Evolutionary conservation across 2,797 vertebrate species (phyloP), one percentile per base, ranked within the genome.

Genomic region (Anableps anableps): DNA sequence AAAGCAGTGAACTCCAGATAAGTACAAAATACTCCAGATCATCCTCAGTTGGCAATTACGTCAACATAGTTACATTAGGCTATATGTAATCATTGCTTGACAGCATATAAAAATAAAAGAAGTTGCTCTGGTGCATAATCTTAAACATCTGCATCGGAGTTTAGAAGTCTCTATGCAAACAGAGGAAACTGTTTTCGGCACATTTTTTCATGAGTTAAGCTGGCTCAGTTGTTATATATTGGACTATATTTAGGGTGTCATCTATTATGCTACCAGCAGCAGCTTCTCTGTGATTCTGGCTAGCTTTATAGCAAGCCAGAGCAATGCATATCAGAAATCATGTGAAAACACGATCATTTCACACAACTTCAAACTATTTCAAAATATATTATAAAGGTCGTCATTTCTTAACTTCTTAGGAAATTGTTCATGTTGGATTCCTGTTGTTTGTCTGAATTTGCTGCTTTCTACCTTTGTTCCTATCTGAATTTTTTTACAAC

Each of bases 71-170:
- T 94, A 92, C 83, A 93, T 89, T 88, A 93, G 86, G 88, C 79
- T 92, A 87, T 90, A 89, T 86, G 91, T 92, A 87, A 82, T 93
- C 89, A 86, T 94, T 93, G 92, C 91, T 93, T 88, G 84, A 91
- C 92, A 91, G 93, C 92, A 93, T 96, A 96, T 88, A 96, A 96
- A 96, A 96, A 96, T 96, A 96, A 96, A 95, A 95, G 86, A 89
- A 93, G 88, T 95, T 94, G 89, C 92, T 94, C 93, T 94, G 93
- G 90, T 94, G 93, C 94, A 95, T 96, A 95, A 92, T 93, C 84
- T 73, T 85, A 92, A 87, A 89, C 80, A 79, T 91, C 89, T 92
- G 92, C 93, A 91, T 94, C 85, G 53, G 80, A 89, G 90, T 89
- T 66, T 64, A 83, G 82, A 85, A 34, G 48, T 89, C 84, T 91